Base-by-base conservation (phyloP, 2,888 invertebrate genomes). In the Anoplius nigerrimus region DNA sequence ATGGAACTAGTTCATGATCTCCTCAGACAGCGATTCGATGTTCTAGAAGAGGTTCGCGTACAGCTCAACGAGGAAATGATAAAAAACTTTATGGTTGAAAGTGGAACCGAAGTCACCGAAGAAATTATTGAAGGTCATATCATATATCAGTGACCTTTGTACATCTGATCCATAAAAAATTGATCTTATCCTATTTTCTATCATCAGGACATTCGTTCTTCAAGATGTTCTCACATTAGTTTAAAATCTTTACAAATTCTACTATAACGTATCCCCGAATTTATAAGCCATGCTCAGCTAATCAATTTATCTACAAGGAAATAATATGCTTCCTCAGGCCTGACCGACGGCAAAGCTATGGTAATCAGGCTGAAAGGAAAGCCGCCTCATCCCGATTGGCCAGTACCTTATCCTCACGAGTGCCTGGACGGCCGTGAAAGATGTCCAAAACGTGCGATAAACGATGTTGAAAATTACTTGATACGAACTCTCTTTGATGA, bases 401-500 rank as follows among this genome's bases (percentile, higher is more conserved):
- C 82, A 0, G 78, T 83, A 0, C 63, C 55, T 1, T 86, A 86
- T 68, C 86, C 87, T 2, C 51, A 76, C 53, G 70, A 74, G 15
- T 79, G 79, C 58, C 68, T 77, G 11, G 78, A 78, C 11, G 70
- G 62, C 0, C 43, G 27, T 0, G 42, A 68, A 27, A 76, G 65
- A 16, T 84, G 80, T 67, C 86, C 86, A 8, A 52, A 64, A 3
- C 76, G 87, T 5, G 80, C 72, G 48, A 81, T 86, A 46, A 68
- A 86, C 66, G 87, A 87, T 56, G 80, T 83, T 3, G 87, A 87
- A 63, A 80, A 84, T 69, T 87, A 84, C 65, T 75, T 87, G 2
- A 2, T 62, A 11, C 63, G 62, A 21, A 48, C 83, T 18, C 53
- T 84, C 24, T 61, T 53, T 58, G 58, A 70, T 5, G 52, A 69